Base-by-base conservation (phyloP, 2,113 vertebrate species). In the Halcyon malimbica region DNA sequence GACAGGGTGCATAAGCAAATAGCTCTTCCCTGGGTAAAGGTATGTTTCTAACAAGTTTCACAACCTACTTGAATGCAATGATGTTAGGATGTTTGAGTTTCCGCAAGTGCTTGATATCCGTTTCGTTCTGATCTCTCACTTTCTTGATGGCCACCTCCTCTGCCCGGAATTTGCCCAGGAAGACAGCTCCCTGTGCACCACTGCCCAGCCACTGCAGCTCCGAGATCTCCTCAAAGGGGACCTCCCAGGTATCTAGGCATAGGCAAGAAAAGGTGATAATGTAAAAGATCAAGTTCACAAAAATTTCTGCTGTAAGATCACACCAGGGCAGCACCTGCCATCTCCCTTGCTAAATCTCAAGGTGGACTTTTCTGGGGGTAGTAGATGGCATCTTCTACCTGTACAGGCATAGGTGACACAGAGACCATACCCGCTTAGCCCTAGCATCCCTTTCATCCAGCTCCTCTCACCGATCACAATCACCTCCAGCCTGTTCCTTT, bases 71-170 rank as follows among this genome's bases (percentile, higher is more conserved):
- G 97, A 99, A 99, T 24, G 99, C 99, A 67, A 99, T 99, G 97
- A 99, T 99, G 97, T 99, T 99, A 57, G 99, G 99, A 88, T 99
- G 99, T 93, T 99, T 99, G 95, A 99, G 98, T 80, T 99, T 99
- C 86, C 99, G 97, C 97, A 99, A 96, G 96, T 99, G 99, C 96
- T 99, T 99, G 96, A 99, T 99, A 96, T 99, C 99, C 0, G 99
- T 99, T 97, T 99, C 99, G 35, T 99, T 99, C 97, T 99, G 99
- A 62, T 99, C 99, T 79, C 99, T 98, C 95, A 99, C 99, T 97
- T 99, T 99, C 98, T 99, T 99, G 98, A 99, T 99, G 96, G 99
- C 99, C 94, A 99, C 99, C 82, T 99, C 99, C 95, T 99, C 99
- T 0, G 99, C 98, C 83, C 98, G 98, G 96, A 99, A 99, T 70